Evolutionary conservation across 2,888 invertebrate genomes (phyloP).

Genomic region (Pseudolycoriella hygida): DNA sequence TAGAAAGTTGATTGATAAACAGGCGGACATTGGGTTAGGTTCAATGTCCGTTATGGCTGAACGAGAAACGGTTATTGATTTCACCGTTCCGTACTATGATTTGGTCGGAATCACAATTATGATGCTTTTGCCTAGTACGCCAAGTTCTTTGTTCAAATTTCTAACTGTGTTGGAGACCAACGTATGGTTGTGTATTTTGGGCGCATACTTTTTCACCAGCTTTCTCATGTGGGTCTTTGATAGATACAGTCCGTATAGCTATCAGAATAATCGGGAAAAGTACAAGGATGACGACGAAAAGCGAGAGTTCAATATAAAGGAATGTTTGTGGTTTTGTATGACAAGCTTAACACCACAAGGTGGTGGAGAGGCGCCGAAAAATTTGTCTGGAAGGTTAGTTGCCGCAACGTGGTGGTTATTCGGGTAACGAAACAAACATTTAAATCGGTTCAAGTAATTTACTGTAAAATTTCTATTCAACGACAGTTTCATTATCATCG

Average conservation of each 20-base stretch:
- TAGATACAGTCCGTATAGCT: conserved; percentile 93
- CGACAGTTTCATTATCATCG: conserved; percentile 81
- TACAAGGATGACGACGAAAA: conserved; percentile 89
- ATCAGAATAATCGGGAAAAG: conserved; percentile 83
- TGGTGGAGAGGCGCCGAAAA: conserved; percentile 91
- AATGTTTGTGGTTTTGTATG: conserved; percentile 98
- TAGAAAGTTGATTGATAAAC: conserved; percentile 61
- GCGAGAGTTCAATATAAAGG: conserved; percentile 84
- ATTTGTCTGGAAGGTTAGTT: conserved; percentile 82
- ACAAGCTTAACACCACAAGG: conserved; percentile 91
- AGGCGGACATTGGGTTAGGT: conserved; percentile 85
- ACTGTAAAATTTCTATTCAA: too few species aligned
- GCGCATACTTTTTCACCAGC: conserved; percentile 87
- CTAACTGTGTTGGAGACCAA: conserved; percentile 88
- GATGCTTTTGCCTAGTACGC: conserved; percentile 77
- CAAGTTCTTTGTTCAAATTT: conserved; percentile 90
- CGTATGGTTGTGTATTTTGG: conserved; percentile 92
- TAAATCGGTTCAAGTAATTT: too few species aligned
- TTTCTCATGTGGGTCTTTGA: conserved; percentile 94
- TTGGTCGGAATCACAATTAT: conserved; percentile 92
- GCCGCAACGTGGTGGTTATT: conserved; percentile 99
- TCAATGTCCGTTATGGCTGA: conserved; percentile 96
- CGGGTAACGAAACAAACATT: too few species aligned
- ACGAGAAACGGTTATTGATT: conserved; percentile 90
- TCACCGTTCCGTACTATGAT: conserved; percentile 96